These are phyloP conservation scores for Poecilia gillii DNA, from an alignment of 2,797 vertebrate genomes.

Conservation along the genomic window DNA sequence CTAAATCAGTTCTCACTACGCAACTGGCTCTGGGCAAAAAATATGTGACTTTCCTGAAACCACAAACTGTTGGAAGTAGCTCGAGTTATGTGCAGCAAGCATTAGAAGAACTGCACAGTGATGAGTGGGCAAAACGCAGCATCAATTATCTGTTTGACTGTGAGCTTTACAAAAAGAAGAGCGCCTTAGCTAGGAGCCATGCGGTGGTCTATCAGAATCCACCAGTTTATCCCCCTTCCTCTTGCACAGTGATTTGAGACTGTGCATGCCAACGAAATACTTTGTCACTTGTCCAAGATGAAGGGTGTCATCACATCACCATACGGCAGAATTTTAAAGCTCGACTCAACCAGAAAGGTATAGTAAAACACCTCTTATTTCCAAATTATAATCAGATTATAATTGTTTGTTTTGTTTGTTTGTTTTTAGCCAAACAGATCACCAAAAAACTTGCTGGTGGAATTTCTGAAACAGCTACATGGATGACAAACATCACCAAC, in stretches of 20 bases:
- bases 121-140: not conserved
- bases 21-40: no score
- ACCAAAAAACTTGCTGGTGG: not conserved
- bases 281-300: not conserved
- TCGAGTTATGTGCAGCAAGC: not conserved
- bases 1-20: no score
- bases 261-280: not conserved
- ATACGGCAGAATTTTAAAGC: not conserved
- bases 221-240: not conserved
- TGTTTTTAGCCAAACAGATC: not conserved
- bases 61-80: not conserved
- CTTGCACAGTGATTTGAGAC: constrained; percentile 4
- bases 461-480: not conserved
- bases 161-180: no score
- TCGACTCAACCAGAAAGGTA: constrained; percentile 5
- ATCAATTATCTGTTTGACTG: not conserved
- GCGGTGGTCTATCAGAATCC: no score
- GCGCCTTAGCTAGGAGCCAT: no score
- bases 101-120: not conserved
- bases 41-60: not conserved
- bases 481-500: constrained; percentile 6
- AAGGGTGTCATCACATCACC: constrained; percentile 5
- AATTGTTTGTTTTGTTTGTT: not conserved
- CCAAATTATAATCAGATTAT: not conserved
- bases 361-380: not conserved